phyloP scores from a whole-genome alignment of 2,113 vertebrate species.

The Haplotaxodon microlepis region DNA sequence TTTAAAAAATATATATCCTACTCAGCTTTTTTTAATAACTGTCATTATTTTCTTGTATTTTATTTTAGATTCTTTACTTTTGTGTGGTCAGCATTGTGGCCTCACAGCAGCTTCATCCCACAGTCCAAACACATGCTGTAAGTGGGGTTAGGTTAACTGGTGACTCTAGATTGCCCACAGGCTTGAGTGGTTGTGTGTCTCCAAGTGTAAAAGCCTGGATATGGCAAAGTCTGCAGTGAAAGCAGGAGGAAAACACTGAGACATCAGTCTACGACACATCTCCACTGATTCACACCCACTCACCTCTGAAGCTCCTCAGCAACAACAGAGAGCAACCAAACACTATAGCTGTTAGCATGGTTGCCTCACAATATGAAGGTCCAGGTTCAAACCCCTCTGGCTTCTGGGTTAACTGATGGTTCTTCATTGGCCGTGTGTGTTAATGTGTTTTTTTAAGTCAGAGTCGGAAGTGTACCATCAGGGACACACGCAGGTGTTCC shows the following conservation, averaged over 20 bases:
- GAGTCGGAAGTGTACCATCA: not conserved
- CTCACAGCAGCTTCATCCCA: not conserved
- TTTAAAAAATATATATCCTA: not conserved
- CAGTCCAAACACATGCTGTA: not conserved
- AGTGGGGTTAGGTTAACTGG: not conserved
- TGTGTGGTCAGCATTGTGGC: not conserved
- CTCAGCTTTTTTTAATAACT: not conserved
- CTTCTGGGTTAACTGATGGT: not conserved
- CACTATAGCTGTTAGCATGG: not conserved
- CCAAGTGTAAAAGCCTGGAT: not conserved
- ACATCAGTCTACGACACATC: not conserved
- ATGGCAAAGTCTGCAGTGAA: not conserved
- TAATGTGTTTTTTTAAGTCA: not conserved
- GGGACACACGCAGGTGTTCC: not conserved
- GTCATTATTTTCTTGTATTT: not conserved
- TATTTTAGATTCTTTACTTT: not conserved
- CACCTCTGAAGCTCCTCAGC: not conserved
- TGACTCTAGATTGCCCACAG: not conserved
- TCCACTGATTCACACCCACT: not conserved
- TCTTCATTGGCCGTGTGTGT: not conserved
- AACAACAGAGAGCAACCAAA: not conserved
- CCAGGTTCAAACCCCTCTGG: not conserved
- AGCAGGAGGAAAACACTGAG: not conserved
- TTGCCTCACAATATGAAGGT: not conserved
- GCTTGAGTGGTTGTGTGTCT: not conserved